Evolutionary conservation across 2,113 vertebrate genomes (phyloP).

Genomic region (Furnarius figulus): DNA sequence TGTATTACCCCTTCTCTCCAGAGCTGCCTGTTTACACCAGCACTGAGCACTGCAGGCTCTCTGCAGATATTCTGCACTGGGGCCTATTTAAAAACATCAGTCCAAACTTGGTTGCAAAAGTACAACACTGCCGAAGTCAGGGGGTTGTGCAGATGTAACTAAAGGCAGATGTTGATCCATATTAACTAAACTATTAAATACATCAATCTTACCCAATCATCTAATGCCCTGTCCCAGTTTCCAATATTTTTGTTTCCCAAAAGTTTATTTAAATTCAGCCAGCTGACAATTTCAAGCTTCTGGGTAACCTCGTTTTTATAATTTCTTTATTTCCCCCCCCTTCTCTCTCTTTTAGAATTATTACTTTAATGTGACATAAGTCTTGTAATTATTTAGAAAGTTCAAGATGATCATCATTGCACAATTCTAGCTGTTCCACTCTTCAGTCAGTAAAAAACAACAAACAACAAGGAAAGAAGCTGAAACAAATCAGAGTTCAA

Average conservation of each 20-base stretch:
- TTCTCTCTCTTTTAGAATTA: neutral
- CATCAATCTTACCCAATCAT: slow-evolving; percentile 43
- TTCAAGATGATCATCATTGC: neutral
- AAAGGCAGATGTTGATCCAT: slow-evolving; percentile 62
- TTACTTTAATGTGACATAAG: neutral
- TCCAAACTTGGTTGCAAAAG: slow-evolving; percentile 40
- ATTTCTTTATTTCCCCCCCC: neutral
- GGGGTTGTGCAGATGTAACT: slow-evolving; percentile 43
- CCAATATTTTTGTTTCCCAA: neutral
- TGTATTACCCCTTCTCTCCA: slow-evolving; percentile 30
- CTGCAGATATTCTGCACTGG: slow-evolving; percentile 8
- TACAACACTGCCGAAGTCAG: slow-evolving; percentile 25
- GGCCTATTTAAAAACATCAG: slow-evolving; percentile 43
- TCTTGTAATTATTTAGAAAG: slow-evolving; percentile 7
- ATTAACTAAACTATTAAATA: slow-evolving; percentile 58
- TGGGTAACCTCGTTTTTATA: neutral
- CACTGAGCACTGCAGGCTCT: neutral
- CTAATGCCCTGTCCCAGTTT: slow-evolving; percentile 12
- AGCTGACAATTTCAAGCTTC: slow-evolving; percentile 36
- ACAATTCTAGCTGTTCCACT: neutral
- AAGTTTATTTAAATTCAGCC: slow-evolving; percentile 40
- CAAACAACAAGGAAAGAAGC: neutral
- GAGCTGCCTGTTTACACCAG: slow-evolving; percentile 32
- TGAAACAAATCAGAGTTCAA: neutral
- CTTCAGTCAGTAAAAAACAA: neutral